Evolutionary conservation across 2,113 vertebrate genomes (phyloP).

Genomic region (Rhizomys pruinosus): DNA sequence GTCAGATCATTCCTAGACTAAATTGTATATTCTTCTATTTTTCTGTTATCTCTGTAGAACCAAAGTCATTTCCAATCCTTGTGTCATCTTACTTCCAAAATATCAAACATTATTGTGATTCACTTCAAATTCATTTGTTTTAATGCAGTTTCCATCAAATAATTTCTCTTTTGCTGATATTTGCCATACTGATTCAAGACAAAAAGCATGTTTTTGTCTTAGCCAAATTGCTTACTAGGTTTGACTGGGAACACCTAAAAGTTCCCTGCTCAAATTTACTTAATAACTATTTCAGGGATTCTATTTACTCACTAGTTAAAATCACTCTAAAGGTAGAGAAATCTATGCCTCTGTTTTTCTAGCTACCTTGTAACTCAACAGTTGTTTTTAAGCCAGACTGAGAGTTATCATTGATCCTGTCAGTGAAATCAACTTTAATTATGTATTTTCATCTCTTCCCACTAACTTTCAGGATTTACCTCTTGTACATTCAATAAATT

Average conservation of each 20-base stretch:
- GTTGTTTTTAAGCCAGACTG: not conserved
- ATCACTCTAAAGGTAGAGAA: not conserved
- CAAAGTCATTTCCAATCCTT: not conserved
- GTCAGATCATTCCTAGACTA: not conserved
- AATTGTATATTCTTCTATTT: not conserved
- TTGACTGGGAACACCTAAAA: constrained; percentile 12
- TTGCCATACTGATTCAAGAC: constrained; percentile 20
- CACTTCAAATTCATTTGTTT: not conserved
- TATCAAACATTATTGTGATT: not conserved
- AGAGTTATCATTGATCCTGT: not conserved
- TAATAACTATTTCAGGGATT: not conserved
- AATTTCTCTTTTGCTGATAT: not conserved
- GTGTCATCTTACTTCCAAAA: not conserved
- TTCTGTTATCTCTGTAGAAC: not conserved
- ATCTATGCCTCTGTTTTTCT: not conserved
- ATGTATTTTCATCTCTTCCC: not conserved
- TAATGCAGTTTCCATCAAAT: constrained; percentile 12
- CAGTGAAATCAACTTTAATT: not conserved
- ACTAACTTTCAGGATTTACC: not conserved
- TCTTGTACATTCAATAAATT: not conserved
- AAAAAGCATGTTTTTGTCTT: not conserved
- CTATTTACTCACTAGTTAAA: not conserved
- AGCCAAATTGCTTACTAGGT: constrained; percentile 1
- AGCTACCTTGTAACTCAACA: not conserved
- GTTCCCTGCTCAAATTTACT: not conserved